These are phyloP conservation scores for Parus major DNA, from an alignment of 2,113 vertebrate genomes.

Conservation along the genomic window DNA sequence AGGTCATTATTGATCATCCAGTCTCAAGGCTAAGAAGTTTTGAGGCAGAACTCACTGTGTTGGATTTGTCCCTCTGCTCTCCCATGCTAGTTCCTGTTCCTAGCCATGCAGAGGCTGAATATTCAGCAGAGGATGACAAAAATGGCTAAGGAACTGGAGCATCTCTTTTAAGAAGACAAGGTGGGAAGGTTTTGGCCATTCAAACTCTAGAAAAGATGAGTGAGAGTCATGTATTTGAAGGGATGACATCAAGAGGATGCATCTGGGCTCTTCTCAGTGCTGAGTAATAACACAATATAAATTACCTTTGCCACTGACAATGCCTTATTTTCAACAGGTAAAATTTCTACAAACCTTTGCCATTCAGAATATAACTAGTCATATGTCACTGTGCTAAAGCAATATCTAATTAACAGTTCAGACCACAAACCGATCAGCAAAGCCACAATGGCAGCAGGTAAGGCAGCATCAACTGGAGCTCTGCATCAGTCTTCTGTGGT, in stretches of 20 bases:
- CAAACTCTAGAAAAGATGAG: not conserved
- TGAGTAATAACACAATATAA: no score
- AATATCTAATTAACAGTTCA: not conserved
- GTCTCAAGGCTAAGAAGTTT: not conserved
- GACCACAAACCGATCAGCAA: not conserved
- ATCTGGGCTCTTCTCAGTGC: not conserved
- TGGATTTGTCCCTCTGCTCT: not conserved
- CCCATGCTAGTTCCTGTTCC: not conserved
- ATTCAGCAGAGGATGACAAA: not conserved
- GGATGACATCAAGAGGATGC: accelerated
- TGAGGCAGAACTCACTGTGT: not conserved
- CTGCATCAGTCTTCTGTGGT: not conserved
- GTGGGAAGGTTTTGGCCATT: not conserved
- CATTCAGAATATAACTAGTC: not conserved
- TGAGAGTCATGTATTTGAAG: not conserved
- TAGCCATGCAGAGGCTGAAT: not conserved
- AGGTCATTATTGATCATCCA: not conserved
- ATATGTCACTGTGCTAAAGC: not conserved
- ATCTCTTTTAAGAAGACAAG: not conserved
- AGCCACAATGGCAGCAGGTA: not conserved
- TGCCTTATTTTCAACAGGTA: not conserved
- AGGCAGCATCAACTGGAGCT: not conserved
- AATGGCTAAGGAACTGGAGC: not conserved
- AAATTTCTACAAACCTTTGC: not conserved
- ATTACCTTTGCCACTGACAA: not conserved